These are phyloP conservation scores for Sphenopsis melanotis DNA, from an alignment of 2,797 vertebrate species.

Conservation along the genomic window DNA sequence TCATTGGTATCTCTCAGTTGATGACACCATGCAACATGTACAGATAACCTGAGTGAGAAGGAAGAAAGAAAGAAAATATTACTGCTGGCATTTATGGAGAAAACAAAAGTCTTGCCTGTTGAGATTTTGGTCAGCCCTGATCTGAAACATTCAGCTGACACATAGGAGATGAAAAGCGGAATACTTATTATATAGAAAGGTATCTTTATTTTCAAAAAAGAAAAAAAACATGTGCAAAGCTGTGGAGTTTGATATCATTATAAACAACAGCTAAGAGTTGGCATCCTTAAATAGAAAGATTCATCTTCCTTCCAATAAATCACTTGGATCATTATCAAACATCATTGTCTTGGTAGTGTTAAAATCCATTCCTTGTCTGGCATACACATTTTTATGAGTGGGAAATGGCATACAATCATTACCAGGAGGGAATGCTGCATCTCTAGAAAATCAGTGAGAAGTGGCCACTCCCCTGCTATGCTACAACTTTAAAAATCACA, in stretches of 20 bases:
- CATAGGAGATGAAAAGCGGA: not conserved
- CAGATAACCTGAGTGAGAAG: not conserved
- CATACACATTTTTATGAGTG: not conserved
- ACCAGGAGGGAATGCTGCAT: not conserved
- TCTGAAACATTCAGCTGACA: not conserved
- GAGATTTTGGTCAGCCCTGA: not conserved
- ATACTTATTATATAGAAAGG: not conserved
- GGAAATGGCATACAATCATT: not conserved
- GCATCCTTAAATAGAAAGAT: not conserved
- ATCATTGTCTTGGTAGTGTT: not conserved
- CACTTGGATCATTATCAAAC: not conserved
- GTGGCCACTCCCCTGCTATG: not conserved
- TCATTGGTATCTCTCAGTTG: not conserved
- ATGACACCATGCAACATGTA: not conserved
- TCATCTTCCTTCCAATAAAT: not conserved
- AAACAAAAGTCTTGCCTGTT: not conserved
- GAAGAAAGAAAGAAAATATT: not conserved
- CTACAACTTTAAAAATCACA: not conserved
- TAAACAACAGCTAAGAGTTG: conserved; percentile 9
- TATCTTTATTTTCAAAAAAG: conserved; percentile 22
- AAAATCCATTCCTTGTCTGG: not conserved
- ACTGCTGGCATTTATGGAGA: not conserved
- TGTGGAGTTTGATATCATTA: not conserved
- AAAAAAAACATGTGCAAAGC: not conserved
- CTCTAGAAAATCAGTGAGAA: not conserved